Base-by-base conservation (phyloP, 2,888 invertebrate genomes). In the Heteropelma amictum region DNA sequence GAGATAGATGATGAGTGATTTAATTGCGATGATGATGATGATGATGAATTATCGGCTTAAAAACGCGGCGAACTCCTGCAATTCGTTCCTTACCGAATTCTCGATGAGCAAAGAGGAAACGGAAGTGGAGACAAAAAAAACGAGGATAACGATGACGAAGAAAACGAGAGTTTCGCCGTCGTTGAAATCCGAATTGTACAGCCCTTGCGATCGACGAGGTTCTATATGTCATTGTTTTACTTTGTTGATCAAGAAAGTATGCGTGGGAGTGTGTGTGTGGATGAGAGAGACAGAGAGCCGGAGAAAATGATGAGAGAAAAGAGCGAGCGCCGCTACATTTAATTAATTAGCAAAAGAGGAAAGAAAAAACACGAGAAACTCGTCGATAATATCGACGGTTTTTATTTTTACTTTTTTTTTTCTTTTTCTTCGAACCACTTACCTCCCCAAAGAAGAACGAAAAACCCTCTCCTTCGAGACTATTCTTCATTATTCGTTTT, bases 171-270 rank as follows among this genome's bases (percentile, higher is more conserved):
- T 81, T 78, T 83, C 80, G 82, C 79, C 83, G 80, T 84, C 83
- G 82, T 82, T 82, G 81, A 53, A 86, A 83, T 86, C 84, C 83
- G 84, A 86, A 84, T 86, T 87, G 85, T 85, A 87, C 86, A 87
- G 86, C 84, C 84, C 80, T 85, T 83, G 70, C 70, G 81, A 82
- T 82, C 84, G 83, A 80, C 79, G 82, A 85, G 84, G 84, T 83
- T 84, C 82, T 85, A 67, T 84, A 84, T 84, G 86, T 85, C 85
- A 85, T 87, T 86, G 86, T 86, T 86, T 87, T 85, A 85, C 81
- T 80, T 78, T 79, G 68, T 76, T 78, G 70, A 72, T 60, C 53
- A 58, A 67, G 61, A 63, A 45, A 63, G 63, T 54, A 58, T 61
- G 61, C 30, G 35, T 42, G 67, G 45, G 61, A 60, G 61, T 51